These are phyloP conservation scores for Lithophane ornitopus DNA, from an alignment of 2,888 invertebrate genomes.

Conservation along the genomic window DNA sequence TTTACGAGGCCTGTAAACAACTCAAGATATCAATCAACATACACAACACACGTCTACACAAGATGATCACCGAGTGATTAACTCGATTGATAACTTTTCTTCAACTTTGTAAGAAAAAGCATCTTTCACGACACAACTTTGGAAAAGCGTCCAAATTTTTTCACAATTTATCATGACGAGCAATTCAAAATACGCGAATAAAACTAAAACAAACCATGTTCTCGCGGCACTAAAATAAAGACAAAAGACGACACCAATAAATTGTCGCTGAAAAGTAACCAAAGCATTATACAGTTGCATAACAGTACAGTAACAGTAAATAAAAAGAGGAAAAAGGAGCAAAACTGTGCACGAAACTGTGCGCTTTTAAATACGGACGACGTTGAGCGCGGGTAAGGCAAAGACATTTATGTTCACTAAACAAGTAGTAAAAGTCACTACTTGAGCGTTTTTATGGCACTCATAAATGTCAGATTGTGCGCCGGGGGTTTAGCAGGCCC, in stretches of 20 bases:
- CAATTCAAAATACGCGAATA: slow-evolving; percentile 78
- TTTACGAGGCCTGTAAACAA: slow-evolving; percentile 76
- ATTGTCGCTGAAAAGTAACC: slow-evolving; percentile 89
- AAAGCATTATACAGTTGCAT: slow-evolving; percentile 90
- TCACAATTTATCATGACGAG: slow-evolving; percentile 68
- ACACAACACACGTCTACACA: slow-evolving; percentile 67
- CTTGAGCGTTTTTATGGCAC: slow-evolving; percentile 91
- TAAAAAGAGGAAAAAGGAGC: slow-evolving; percentile 88
- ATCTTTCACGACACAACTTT: slow-evolving; percentile 1
- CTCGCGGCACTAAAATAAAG: slow-evolving; percentile 86
- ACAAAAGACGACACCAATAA: slow-evolving; percentile 87
- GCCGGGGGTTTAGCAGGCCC: slow-evolving; percentile 84
- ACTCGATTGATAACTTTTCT: slow-evolving; percentile 43
- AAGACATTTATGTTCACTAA: slow-evolving; percentile 92
- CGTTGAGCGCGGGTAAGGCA: slow-evolving; percentile 89
- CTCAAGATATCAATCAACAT: slow-evolving; percentile 74
- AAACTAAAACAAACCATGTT: slow-evolving; percentile 84
- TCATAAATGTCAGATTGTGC: slow-evolving; percentile 91
- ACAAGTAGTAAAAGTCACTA: slow-evolving; percentile 91
- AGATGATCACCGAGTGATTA: slow-evolving; percentile 68
- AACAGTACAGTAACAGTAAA: slow-evolving; percentile 89
- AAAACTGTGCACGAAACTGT: slow-evolving; percentile 89
- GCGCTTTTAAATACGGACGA: slow-evolving; percentile 90
- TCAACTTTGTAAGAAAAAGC: slow-evolving; percentile 21
- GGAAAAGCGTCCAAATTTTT: slow-evolving; percentile 53